phyloP scores from a whole-genome alignment of 2,797 vertebrate genomes.

The Acanthis flammea region DNA sequence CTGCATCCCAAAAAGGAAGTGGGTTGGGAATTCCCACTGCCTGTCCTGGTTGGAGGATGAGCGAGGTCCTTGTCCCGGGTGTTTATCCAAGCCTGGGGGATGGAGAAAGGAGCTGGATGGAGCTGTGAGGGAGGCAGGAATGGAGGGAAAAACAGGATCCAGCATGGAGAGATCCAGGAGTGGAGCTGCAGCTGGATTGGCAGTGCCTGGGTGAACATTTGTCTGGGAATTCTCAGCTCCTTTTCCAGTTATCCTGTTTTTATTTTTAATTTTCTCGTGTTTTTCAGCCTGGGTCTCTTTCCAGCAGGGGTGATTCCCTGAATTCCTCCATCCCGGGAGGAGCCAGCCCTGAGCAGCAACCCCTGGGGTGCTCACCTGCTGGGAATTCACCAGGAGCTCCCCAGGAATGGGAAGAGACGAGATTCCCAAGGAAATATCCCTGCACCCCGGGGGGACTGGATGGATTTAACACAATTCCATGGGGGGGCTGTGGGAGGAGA shows the following conservation, averaged over 20 bases:
- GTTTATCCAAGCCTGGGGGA: neutral
- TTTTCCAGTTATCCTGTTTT: neutral
- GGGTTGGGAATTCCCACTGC: neutral
- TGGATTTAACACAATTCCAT: neutral
- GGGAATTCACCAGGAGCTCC: neutral
- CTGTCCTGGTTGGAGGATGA: neutral
- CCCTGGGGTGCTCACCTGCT: accelerated
- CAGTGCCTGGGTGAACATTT: neutral
- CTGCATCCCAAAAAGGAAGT: neutral
- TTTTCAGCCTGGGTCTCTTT: neutral
- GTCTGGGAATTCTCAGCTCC: neutral
- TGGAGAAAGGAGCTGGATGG: neutral
- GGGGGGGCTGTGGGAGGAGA: accelerated
- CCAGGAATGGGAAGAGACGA: neutral
- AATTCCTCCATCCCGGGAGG: neutral
- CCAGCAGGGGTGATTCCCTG: accelerated
- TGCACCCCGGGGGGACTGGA: accelerated
- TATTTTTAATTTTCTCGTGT: accelerated
- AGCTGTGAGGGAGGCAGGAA: accelerated
- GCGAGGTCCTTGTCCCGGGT: accelerated
- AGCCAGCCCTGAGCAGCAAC: neutral
- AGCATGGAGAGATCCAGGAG: neutral
- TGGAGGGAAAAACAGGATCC: neutral
- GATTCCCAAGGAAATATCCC: neutral
- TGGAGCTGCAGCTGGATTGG: neutral